Percentiles rank a stretch among this genome's conserved stretches.
Evolutionary conservation across 2,113 vertebrate genomes (phyloP).

Genomic region (Romanogobio albipinnatus): DNA sequence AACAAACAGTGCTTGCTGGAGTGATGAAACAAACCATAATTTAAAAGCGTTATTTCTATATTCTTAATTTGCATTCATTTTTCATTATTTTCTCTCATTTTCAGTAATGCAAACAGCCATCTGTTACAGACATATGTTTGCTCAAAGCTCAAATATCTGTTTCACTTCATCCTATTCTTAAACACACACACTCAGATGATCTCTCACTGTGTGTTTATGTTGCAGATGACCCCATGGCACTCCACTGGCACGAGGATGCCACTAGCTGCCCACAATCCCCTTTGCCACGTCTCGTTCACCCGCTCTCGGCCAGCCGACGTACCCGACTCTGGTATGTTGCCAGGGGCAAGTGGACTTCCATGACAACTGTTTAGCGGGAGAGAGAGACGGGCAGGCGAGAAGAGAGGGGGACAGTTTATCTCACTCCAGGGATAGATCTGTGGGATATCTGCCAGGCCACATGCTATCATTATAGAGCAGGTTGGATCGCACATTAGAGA

Average conservation of each 20-base stretch:
- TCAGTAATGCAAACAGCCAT: conserved; percentile 14
- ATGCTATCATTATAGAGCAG: conserved; percentile 48
- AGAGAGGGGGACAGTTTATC: conserved; percentile 23
- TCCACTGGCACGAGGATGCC: conserved; percentile 28
- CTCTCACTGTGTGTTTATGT: conserved; percentile 43
- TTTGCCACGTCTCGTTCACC: conserved; percentile 6
- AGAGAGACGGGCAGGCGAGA: conserved; percentile 7
- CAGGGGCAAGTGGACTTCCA: conserved; percentile 34
- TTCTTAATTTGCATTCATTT: not conserved
- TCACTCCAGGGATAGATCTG: conserved; percentile 12
- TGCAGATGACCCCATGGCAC: conserved; percentile 46
- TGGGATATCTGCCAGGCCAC: conserved; percentile 45
- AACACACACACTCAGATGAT: not conserved
- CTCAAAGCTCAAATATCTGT: conserved; percentile 30
- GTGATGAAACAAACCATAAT: not conserved
- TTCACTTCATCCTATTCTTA: not conserved
- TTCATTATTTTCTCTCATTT: not conserved
- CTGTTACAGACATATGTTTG: conserved; percentile 34
- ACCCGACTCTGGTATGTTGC: conserved; percentile 50
- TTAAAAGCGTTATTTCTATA: not conserved
- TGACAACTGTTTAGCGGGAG: conserved; percentile 50
- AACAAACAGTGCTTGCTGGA: not conserved
- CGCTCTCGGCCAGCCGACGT: not conserved
- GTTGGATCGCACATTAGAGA: conserved; percentile 41
- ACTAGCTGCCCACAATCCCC: not conserved